Conservation (phyloP, 2,888 invertebrate genomes). For the Chaitophorus viminalis region DNA sequence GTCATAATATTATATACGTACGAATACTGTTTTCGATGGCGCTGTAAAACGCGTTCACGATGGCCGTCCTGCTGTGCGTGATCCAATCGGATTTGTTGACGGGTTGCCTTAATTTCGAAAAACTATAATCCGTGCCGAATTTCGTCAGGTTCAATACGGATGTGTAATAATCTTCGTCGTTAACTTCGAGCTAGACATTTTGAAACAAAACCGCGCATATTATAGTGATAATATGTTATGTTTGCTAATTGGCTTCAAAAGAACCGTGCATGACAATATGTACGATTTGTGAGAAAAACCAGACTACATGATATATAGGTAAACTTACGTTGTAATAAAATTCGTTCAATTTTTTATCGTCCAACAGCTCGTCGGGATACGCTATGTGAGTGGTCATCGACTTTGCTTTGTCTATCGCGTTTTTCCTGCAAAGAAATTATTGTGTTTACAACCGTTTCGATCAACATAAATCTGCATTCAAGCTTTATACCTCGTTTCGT, state of each 20-base stretch:
- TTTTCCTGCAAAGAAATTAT: constrained; percentile 68
- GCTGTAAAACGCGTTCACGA: constrained; percentile 88
- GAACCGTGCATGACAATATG: not conserved
- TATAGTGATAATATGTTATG: not conserved
- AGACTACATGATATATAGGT: not conserved
- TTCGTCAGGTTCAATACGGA: constrained; percentile 81
- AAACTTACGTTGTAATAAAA: constrained; percentile 78
- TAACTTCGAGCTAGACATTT: constrained; percentile 74
- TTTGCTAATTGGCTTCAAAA: too few relatives aligned
- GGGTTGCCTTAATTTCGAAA: constrained; percentile 79
- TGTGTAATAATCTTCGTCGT: constrained; percentile 77
- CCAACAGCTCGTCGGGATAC: constrained; percentile 88
- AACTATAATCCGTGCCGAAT: constrained; percentile 83
- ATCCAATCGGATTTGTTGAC: constrained; percentile 89
- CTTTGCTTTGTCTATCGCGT: constrained; percentile 82
- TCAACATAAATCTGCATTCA: not conserved
- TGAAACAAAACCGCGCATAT: not conserved
- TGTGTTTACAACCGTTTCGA: not conserved
- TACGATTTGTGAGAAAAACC: not conserved
- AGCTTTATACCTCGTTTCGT: constrained; percentile 72
- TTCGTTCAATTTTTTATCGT: constrained; percentile 81
- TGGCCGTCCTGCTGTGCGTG: constrained; percentile 83
- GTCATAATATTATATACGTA: constrained; percentile 66
- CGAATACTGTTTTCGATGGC: constrained; percentile 88
- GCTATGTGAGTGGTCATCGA: constrained; percentile 91